Conservation (phyloP, 2,888 invertebrate genomes). For the Lasioglossum calceatum region DNA sequence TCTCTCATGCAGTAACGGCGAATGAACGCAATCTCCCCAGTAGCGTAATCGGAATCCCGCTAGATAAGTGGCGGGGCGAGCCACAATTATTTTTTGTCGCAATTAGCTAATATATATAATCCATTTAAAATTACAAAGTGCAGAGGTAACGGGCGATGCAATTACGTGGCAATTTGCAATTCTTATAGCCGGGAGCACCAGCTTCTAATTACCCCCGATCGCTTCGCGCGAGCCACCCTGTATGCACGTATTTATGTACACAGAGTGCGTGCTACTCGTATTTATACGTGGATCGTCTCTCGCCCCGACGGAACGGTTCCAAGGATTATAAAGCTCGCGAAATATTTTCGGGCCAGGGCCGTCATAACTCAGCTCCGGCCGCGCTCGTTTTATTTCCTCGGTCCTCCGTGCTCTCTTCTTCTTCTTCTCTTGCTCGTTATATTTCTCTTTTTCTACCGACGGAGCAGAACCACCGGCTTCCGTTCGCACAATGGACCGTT, state of each 20-base stretch:
- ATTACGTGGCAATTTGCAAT: constrained; percentile 7
- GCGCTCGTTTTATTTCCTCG: constrained; percentile 1
- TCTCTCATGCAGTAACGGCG: background rate
- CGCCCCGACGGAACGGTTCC: constrained; percentile 69
- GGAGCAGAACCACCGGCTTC: constrained; percentile 56
- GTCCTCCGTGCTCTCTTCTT: constrained; percentile 56
- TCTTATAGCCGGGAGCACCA: background rate
- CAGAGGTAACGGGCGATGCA: background rate
- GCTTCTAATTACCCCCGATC: constrained; percentile 2
- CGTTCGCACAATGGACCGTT: constrained; percentile 53
- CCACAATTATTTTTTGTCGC: constrained; percentile 21
- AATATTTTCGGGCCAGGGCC: constrained; percentile 79
- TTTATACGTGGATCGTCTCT: constrained; percentile 57
- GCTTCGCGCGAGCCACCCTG: constrained; percentile 13
- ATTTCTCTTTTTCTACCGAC: background rate
- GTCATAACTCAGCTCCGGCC: constrained; percentile 76
- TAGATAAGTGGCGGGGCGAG: constrained; percentile 2
- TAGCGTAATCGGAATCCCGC: constrained; percentile 2
- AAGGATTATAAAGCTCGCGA: constrained; percentile 78
- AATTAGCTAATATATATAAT: constrained; percentile 13
- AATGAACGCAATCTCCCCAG: background rate
- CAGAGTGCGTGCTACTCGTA: constrained; percentile 55
- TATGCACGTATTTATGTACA: constrained; percentile 45
- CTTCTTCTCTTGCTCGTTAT: background rate
- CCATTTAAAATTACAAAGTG: constrained; percentile 12